Percentiles rank a stretch among this genome's conserved stretches.
These are phyloP conservation scores for Meloe dianella DNA, from an alignment of 2,888 invertebrate species.

Conservation along the genomic window DNA sequence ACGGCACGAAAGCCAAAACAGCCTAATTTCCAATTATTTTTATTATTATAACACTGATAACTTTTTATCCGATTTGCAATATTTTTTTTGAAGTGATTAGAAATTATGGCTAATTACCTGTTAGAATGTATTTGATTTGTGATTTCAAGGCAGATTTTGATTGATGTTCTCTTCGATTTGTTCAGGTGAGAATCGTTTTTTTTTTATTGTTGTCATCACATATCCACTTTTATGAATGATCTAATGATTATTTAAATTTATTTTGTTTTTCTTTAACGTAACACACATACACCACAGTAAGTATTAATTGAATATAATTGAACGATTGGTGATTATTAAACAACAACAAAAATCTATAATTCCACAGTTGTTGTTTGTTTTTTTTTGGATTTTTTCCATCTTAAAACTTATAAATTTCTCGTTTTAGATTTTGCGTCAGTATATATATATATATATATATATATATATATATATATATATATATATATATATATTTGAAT, in stretches of 20 bases:
- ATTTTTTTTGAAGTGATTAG: too few relatives aligned
- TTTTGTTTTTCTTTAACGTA: not conserved
- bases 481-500: too few relatives aligned
- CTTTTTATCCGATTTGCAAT: too few relatives aligned
- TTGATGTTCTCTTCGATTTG: not conserved
- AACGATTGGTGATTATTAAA: too few relatives aligned
- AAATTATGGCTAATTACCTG: not conserved
- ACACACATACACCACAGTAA: too few relatives aligned
- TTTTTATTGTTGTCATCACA: not conserved
- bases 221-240: not conserved
- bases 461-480: too few relatives aligned
- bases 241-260: not conserved
- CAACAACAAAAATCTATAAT: too few relatives aligned
- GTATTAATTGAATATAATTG: too few relatives aligned
- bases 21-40: too few relatives aligned
- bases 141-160: not conserved
- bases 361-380: not conserved
- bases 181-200: conserved; percentile 2
- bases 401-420: too few relatives aligned
- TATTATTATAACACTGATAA: too few relatives aligned
- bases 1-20: not conserved
- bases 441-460: too few relatives aligned
- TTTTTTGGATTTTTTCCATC: not conserved
- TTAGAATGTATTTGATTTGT: not conserved
- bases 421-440: not conserved